These are phyloP conservation scores for Diachasma alloeum DNA, from an alignment of 1,140 invertebrate species.

Conservation along the genomic window DNA sequence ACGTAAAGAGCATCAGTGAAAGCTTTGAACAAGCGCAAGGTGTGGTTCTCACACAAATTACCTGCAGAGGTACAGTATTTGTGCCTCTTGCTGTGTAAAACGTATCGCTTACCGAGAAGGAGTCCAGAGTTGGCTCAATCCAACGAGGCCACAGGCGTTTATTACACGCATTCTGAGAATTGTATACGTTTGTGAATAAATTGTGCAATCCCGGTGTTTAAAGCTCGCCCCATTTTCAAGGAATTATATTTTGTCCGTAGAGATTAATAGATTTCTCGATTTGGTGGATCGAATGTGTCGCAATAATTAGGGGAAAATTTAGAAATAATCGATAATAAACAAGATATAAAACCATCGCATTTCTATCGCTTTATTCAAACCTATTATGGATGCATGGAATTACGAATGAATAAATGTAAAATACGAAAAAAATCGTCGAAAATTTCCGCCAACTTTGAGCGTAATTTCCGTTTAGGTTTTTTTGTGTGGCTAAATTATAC, in stretches of 20 bases:
- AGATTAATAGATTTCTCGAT: no score
- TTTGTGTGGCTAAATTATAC: no score
- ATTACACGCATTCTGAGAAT: not conserved
- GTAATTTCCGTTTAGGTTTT: no score
- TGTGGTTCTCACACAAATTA: not conserved
- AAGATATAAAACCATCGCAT: no score
- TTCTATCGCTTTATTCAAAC: no score
- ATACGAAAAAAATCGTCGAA: no score
- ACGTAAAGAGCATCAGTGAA: not conserved
- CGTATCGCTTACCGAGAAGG: not conserved
- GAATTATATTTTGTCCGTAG: not conserved
- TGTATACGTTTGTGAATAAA: not conserved
- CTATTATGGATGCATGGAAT: no score
- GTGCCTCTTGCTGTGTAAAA: not conserved
- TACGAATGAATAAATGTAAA: no score
- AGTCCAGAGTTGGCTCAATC: not conserved
- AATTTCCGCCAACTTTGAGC: no score
- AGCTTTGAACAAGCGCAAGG: not conserved
- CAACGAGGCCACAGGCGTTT: not conserved
- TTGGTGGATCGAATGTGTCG: no score
- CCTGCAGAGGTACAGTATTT: not conserved
- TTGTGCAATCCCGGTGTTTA: not conserved
- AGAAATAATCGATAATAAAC: no score
- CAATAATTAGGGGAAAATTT: no score
- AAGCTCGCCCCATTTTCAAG: not conserved